Evolutionary conservation across 2,888 invertebrate species (phyloP), one percentile per base, ranked within the genome.

Genomic region (Muschampia plurimacula): DNA sequence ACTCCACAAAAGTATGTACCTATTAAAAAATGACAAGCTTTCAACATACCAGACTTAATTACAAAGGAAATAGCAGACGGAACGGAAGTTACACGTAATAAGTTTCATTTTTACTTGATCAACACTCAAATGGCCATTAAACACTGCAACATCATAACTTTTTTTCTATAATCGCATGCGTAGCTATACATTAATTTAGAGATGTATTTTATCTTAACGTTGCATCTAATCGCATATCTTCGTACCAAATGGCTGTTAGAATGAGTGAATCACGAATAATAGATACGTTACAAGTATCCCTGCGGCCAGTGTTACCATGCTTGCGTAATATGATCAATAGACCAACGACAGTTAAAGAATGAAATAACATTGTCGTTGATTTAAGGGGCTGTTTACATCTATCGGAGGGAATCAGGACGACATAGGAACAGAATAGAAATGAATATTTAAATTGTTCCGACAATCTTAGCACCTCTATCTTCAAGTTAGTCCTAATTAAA

Each of bases 281-380:
- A 74, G 70, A 73, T 67, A 75, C 65, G 71, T 74, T 74, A 70
- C 69, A 72, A 71, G 65, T 74, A 71, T 74, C 69, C 73, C 73
- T 70, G 67, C 59, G 70, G 72, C 75, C 76, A 75, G 64, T 66
- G 65, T 44, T 44, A 69, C 32, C 62, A 1, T 59, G 69, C 73
- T 81, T 81, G 73, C 75, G 76, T 74, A 79, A 81, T 74, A 74
- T 79, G 78, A 80, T 79, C 69, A 77, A 81, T 81, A 77, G 75
- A 60, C 67, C 69, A 39, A 70, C 57, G 69, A 62, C 69, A 74
- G 72, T 72, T 55, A 70, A 72, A 72, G 65, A 70, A 74, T 69
- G 73, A 74, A 76, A 70, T 39, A 66, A 62, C 36, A 64, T 22
- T 2, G 46, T 65, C 32, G 44, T 44, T n/a, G 3, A 46, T 10